A percentile compares a stretch with the other conserved stretches of the same genome.
Conservation (phyloP, 2,113 vertebrate genomes). For the Poeciliopsis prolifica region DNA sequence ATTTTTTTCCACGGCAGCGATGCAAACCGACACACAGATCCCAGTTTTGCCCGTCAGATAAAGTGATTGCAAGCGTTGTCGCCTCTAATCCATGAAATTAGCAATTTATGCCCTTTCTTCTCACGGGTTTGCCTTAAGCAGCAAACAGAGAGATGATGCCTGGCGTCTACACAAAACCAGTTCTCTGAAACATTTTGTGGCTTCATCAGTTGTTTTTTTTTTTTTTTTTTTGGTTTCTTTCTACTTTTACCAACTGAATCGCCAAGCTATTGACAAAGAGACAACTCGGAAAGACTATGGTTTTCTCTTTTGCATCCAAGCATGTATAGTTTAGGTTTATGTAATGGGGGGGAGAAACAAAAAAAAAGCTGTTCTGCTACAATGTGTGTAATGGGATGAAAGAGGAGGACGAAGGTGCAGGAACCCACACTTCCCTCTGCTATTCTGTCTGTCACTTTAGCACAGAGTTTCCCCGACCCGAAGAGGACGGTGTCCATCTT, state of each 20-base stretch:
- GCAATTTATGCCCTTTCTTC: neutral
- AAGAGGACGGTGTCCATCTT: neutral
- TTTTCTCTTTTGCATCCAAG: slow-evolving; percentile 42
- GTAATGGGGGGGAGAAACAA: too few species aligned
- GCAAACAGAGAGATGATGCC: neutral
- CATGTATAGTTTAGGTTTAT: slow-evolving; percentile 17
- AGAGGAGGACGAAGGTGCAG: slow-evolving; percentile 1
- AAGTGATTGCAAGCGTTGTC: neutral
- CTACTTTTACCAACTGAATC: neutral
- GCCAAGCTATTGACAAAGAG: slow-evolving; percentile 26
- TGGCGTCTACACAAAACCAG: neutral
- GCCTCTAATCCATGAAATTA: slow-evolving; percentile 6
- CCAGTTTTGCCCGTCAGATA: neutral
- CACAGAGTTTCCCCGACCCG: neutral
- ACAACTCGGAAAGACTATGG: slow-evolving; percentile 17
- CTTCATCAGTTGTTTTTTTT: neutral
- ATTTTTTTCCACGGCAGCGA: neutral
- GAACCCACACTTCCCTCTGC: neutral
- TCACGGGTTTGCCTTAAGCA: neutral
- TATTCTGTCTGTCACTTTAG: neutral
- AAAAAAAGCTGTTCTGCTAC: slow-evolving; percentile 14
- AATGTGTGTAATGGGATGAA: slow-evolving; percentile 40
- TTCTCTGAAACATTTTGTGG: neutral
- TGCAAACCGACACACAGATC: neutral
- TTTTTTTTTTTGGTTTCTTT: neutral